Evolutionary conservation across 64 coral and sea anemone genomes (phyloP).

Genomic region (Acropora tenuis): DNA sequence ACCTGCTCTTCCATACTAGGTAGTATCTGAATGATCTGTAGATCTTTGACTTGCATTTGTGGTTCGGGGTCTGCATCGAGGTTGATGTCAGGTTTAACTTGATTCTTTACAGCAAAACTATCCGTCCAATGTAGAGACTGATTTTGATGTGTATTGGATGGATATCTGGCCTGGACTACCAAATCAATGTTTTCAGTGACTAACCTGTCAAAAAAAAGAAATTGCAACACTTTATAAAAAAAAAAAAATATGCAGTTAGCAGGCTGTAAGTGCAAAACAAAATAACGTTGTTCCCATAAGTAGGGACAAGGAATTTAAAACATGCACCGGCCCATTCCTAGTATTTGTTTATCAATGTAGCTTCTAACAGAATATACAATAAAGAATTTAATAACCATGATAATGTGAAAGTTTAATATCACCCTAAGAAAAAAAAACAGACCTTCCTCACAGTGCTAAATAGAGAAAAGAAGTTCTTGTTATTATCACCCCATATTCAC

Average conservation of each 20-base stretch:
- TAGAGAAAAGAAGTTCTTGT: too few relatives aligned
- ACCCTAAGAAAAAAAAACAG: too few relatives aligned
- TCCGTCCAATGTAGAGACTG: constrained; percentile 39
- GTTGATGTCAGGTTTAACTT: not conserved
- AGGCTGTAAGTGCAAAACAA: too few relatives aligned
- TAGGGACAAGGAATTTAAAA: too few relatives aligned
- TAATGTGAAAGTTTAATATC: too few relatives aligned
- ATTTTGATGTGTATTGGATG: constrained; percentile 9
- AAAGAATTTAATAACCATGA: too few relatives aligned
- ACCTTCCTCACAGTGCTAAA: too few relatives aligned
- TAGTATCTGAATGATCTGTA: not conserved
- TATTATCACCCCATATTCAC: too few relatives aligned
- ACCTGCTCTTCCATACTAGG: constrained; percentile 5
- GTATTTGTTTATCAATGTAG: too few relatives aligned
- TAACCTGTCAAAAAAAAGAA: not conserved
- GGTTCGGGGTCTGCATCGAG: not conserved
- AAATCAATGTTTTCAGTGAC: constrained; percentile 41
- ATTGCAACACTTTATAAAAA: not conserved
- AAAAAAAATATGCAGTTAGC: not conserved
- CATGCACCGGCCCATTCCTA: too few relatives aligned
- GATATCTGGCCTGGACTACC: constrained; percentile 27
- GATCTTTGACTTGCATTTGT: not conserved
- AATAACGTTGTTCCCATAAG: too few relatives aligned
- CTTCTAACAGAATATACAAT: too few relatives aligned
- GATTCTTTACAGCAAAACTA: constrained; percentile 30